A percentile compares a stretch with the other conserved stretches of the same genome.
Evolutionary conservation across 2,888 invertebrate genomes (phyloP).

Genomic region (Cephus pygmeus): DNA sequence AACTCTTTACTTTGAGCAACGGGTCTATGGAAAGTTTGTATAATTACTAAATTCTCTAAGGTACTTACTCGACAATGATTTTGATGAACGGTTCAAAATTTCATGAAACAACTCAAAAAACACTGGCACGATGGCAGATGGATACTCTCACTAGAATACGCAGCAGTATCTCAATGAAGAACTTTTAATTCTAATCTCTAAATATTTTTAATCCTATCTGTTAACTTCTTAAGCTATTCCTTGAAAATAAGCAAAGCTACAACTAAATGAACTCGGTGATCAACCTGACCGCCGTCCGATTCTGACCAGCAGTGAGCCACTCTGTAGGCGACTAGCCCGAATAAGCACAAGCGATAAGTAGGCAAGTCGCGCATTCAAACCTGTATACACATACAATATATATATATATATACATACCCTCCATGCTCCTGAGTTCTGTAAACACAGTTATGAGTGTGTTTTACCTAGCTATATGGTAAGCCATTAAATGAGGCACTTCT

Average conservation of each 20-base stretch:
- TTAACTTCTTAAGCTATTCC: background rate
- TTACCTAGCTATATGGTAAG: background rate
- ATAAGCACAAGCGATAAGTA: background rate
- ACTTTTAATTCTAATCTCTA: background rate
- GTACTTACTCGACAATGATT: background rate
- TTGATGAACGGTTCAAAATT: background rate
- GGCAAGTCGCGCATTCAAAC: background rate
- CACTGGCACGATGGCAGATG: background rate
- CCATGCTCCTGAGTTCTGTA: background rate
- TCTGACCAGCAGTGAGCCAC: background rate
- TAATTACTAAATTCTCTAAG: background rate
- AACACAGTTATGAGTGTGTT: background rate
- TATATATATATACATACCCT: background rate
- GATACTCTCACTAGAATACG: background rate
- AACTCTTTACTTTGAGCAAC: too few species aligned
- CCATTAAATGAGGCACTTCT: background rate
- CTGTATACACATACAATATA: background rate
- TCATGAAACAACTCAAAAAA: background rate
- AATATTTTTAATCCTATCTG: background rate
- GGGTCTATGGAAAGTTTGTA: background rate
- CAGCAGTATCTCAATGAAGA: background rate
- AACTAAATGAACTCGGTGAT: background rate
- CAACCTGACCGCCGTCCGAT: background rate
- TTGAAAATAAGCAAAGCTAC: background rate
- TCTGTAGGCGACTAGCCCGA: background rate